Percentiles rank a stretch among this genome's conserved stretches.
Evolutionary conservation across 2,113 vertebrate species (phyloP).

Genomic region (Engystomops pustulosus): DNA sequence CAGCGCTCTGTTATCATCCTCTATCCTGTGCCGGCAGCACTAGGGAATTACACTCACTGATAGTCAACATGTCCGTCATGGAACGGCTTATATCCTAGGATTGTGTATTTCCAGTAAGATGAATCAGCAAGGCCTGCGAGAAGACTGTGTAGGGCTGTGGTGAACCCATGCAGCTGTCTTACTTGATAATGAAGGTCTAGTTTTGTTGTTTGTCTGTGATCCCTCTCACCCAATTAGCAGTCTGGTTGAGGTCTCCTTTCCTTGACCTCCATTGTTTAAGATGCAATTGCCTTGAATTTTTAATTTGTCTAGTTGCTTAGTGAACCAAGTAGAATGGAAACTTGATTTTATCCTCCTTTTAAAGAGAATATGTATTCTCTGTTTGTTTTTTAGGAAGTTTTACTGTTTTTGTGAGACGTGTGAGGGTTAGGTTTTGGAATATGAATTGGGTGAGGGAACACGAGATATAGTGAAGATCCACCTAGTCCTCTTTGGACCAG

Average conservation of each 20-base stretch:
- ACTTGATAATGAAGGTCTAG: neutral
- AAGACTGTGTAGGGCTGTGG: neutral
- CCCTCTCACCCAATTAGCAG: conserved; percentile 7
- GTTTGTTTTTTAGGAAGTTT: neutral
- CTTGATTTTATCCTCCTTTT: neutral
- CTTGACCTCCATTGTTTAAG: neutral
- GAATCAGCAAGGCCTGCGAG: neutral
- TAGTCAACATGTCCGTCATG: neutral
- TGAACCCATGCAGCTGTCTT: neutral
- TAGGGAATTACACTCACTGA: conserved; percentile 5
- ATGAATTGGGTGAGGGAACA: neutral
- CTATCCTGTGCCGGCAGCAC: neutral
- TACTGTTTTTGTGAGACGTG: neutral
- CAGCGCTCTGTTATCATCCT: neutral
- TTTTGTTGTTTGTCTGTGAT: conserved; percentile 6
- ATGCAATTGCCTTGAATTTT: neutral
- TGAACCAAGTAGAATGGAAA: neutral
- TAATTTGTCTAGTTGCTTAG: neutral
- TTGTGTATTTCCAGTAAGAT: neutral
- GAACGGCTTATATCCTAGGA: neutral
- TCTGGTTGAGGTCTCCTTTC: conserved; percentile 41
- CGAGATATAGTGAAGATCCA: neutral
- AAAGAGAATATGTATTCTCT: neutral
- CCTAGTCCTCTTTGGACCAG: neutral
- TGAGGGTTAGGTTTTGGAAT: neutral